phyloP scores from a whole-genome alignment of 2,888 invertebrate species.

The Ethmia dodecea region DNA sequence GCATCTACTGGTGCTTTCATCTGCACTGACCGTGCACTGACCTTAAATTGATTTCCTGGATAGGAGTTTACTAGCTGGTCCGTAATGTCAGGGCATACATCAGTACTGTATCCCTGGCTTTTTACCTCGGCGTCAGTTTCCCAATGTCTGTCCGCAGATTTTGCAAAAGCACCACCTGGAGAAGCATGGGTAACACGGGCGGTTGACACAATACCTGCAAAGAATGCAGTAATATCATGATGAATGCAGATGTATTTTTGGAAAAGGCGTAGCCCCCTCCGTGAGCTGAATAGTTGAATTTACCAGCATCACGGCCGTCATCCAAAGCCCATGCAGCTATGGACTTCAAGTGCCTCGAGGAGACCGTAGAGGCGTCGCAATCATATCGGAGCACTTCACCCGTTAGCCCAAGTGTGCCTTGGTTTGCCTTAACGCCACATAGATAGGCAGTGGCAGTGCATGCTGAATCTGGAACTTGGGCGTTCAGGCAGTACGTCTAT shows the following conservation, averaged over 20 bases:
- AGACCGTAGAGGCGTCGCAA: slow-evolving; percentile 73
- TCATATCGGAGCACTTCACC: slow-evolving; percentile 61
- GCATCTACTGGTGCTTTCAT: neutral
- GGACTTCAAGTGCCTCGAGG: slow-evolving; percentile 74
- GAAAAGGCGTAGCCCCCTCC: neutral
- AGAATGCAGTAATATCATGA: slow-evolving; percentile 20
- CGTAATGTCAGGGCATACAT: slow-evolving; percentile 73
- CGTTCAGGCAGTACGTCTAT: slow-evolving; percentile 61
- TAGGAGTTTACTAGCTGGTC: slow-evolving; percentile 77
- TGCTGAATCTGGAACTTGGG: slow-evolving; percentile 73
- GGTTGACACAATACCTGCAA: slow-evolving; percentile 83
- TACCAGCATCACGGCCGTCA: slow-evolving; percentile 54
- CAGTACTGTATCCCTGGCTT: slow-evolving; percentile 69
- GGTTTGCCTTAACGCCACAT: slow-evolving; percentile 67
- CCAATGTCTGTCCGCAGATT: slow-evolving; percentile 83
- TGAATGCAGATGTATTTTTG: neutral
- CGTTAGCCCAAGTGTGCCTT: slow-evolving; percentile 66
- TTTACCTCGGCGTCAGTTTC: slow-evolving; percentile 78
- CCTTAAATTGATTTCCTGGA: slow-evolving; percentile 78
- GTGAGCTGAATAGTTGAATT: neutral
- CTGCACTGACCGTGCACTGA: slow-evolving; percentile 26
- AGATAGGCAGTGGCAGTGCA: slow-evolving; percentile 72
- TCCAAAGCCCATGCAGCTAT: slow-evolving; percentile 81
- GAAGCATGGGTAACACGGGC: slow-evolving; percentile 88
- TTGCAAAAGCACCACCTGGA: slow-evolving; percentile 74